phyloP scores from a whole-genome alignment of 2,113 vertebrate genomes.

The Gopherus flavomarginatus region DNA sequence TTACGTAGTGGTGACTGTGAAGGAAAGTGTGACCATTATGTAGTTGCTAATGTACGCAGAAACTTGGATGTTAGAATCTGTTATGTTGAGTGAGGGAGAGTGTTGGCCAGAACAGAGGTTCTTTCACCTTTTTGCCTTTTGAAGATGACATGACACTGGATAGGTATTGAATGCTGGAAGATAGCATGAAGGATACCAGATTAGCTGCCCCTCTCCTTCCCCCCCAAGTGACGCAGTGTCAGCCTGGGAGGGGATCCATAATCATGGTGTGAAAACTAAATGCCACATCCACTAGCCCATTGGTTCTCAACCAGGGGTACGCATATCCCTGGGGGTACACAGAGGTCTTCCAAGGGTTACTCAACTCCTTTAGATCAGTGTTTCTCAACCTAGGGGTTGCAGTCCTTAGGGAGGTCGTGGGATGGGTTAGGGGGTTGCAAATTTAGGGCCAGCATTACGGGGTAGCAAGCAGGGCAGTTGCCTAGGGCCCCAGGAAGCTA shows the following conservation, averaged over 20 bases:
- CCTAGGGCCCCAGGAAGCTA: too few species aligned
- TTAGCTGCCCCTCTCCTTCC: not conserved
- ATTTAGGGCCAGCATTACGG: too few species aligned
- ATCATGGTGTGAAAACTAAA: not conserved
- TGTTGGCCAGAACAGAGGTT: constrained; percentile 44
- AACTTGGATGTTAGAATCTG: constrained; percentile 19
- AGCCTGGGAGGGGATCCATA: not conserved
- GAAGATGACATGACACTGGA: not conserved
- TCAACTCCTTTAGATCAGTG: too few species aligned
- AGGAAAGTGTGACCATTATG: not conserved
- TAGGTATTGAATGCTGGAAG: not conserved
- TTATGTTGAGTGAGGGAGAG: constrained; percentile 8
- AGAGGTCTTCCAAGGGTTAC: too few species aligned
- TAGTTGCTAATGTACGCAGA: not conserved
- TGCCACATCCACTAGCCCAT: not conserved
- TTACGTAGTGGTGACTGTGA: not conserved
- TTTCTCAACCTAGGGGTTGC: too few species aligned
- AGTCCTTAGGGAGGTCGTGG: too few species aligned
- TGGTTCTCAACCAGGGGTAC: too few species aligned
- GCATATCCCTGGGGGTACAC: too few species aligned
- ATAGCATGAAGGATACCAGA: not conserved
- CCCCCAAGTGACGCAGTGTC: not conserved
- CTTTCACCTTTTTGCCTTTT: constrained; percentile 23
- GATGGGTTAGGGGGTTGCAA: too few species aligned
- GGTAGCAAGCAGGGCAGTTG: too few species aligned